Evolutionary conservation across 1,140 invertebrate genomes (phyloP), one percentile per base, ranked within the genome.

Genomic region (Rhynchophorus ferrugineus): DNA sequence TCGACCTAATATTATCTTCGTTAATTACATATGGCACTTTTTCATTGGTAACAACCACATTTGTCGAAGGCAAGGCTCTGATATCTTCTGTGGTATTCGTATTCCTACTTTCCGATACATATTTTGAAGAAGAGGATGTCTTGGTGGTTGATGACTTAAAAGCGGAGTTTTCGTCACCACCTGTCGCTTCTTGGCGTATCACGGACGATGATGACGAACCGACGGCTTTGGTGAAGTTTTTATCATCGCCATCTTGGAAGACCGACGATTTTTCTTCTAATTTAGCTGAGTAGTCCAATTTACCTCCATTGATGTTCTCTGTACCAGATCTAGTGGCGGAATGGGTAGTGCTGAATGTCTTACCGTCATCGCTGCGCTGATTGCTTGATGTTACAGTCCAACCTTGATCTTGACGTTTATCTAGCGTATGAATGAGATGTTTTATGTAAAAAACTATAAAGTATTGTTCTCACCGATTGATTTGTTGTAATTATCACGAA

Each of bases 181-280:
- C 74, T 16, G 74, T 69, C n/a, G 79, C 75, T 60, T 79, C 74
- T 63, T 83, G 79, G 50, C 74, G 73, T 3, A 80, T 71, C 16
- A 78, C 72, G 8, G 77, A 78, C 55, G 75, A 75, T 3, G 77
- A 75, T 49, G 71, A 69, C 37, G 73, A 72, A 43, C 78, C 75
- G 19, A 76, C 72, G 20, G 76, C 70, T 61, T 76, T 76, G n/a
- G 76, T 69, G 54, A 74, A 82, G 60, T 75, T 78, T 61, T 76
- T 76, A 44, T 78, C 79, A 44, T 82, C 79, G 29, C 78, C 77
- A 64, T 81, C 75, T 54, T 77, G 75, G 18, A 74, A 79, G 36
- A 75, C 71, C 2, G 73, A 73, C 45, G 75, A 70, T 24, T 69
- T 70, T 58, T 80, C 74, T 57, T 78, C 71, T 54, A 80, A 78